Evolutionary conservation across 2,888 invertebrate species (phyloP).

Genomic region (Harpalus rufipes): DNA sequence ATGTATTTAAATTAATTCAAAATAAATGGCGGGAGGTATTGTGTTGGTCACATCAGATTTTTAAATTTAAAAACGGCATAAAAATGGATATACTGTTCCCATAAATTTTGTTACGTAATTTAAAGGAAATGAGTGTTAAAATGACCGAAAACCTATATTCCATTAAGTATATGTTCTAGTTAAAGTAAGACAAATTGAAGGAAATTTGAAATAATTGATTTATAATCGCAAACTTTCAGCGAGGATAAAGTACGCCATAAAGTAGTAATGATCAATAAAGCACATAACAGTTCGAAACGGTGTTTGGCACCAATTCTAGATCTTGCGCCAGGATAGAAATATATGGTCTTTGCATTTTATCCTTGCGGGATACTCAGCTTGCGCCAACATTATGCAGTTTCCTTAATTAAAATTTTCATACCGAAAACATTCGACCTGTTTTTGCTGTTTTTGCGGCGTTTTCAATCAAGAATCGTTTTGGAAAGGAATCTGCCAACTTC

Average conservation of each 20-base stretch:
- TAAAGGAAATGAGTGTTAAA: no score
- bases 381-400: constrained; percentile 28
- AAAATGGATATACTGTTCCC: no score
- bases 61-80: no score
- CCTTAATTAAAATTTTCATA: constrained; percentile 41
- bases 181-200: background rate
- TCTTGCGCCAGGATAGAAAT: constrained; percentile 31
- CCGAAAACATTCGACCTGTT: constrained; percentile 31
- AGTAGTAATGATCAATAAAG: constrained; percentile 33
- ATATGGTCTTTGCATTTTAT: constrained; percentile 34
- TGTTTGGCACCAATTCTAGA: constrained; percentile 34
- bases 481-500: constrained; percentile 6
- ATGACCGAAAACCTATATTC: background rate
- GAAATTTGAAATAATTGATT: constrained; percentile 16
- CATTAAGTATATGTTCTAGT: background rate
- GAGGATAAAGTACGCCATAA: constrained; percentile 20
- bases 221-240: constrained; percentile 16
- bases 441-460: constrained; percentile 17
- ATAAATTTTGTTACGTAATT: no score
- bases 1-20: no score
- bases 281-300: constrained; percentile 11
- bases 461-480: constrained; percentile 45
- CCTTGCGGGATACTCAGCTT: background rate
- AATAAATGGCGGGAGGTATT: no score
- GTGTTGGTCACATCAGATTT: no score